Conservation (phyloP, 92 coral and sea anemone species). For the Phenganax stokvisi region DNA sequence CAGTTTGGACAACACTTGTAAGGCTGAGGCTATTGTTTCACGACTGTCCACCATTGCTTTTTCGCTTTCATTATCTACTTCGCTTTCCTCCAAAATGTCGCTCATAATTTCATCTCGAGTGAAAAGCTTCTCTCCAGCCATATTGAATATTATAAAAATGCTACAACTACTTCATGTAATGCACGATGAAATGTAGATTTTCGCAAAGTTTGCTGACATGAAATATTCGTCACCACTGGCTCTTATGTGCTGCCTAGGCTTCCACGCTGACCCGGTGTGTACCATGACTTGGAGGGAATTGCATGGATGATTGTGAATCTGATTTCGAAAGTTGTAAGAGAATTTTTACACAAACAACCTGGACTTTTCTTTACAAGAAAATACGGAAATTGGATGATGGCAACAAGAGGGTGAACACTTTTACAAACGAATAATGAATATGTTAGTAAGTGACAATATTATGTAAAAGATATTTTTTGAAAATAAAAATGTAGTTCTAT, state of each 20-base stretch:
- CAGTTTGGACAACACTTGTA: slow-evolving; percentile 34
- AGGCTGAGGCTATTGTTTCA: slow-evolving; percentile 30
- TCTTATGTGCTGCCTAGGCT: slow-evolving; percentile 4
- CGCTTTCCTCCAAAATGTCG: neutral
- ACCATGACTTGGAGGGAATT: too few relatives aligned
- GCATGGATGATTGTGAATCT: too few relatives aligned
- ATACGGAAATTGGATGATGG: too few relatives aligned
- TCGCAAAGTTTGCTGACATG: neutral
- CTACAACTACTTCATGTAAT: slow-evolving; percentile 13
- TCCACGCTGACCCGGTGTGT: slow-evolving; percentile 13
- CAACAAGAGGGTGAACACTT: too few relatives aligned
- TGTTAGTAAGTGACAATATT: too few relatives aligned
- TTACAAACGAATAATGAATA: too few relatives aligned
- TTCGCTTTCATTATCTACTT: slow-evolving; percentile 5
- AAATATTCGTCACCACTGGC: slow-evolving; percentile 13
- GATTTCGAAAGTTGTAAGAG: too few relatives aligned
- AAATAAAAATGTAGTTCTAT: too few relatives aligned
- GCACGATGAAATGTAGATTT: slow-evolving; percentile 2
- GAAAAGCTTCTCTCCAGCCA: slow-evolving; percentile 21
- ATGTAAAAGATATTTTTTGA: too few relatives aligned
- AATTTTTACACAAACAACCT: too few relatives aligned
- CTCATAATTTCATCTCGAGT: slow-evolving; percentile 18
- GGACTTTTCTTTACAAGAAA: too few relatives aligned
- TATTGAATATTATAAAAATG: neutral
- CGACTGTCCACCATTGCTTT: neutral